Evolutionary conservation across 2,888 invertebrate species (phyloP).

Genomic region (Rhagophthalmus giganteus): DNA sequence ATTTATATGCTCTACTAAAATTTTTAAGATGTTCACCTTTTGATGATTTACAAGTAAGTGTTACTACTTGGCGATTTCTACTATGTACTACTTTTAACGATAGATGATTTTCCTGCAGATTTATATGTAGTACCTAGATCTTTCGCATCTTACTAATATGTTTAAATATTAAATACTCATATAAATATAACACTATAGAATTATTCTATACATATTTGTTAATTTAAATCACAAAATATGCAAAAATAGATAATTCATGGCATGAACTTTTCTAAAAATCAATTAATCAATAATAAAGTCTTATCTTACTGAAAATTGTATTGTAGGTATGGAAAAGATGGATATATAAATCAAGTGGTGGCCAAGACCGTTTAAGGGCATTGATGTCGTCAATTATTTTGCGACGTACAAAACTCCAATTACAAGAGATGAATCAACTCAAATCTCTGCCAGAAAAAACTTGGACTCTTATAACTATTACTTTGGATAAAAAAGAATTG

Average conservation of each 20-base stretch:
- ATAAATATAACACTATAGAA: too few species aligned
- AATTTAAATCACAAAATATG: too few species aligned
- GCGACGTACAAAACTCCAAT: constrained; percentile 83
- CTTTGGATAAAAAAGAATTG: constrained; percentile 70
- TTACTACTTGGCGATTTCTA: too few species aligned
- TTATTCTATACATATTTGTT: too few species aligned
- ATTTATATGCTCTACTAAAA: constrained; percentile 77
- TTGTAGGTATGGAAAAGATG: constrained; percentile 84
- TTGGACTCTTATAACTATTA: constrained; percentile 62
- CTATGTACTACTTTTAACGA: too few species aligned
- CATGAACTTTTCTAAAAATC: too few species aligned
- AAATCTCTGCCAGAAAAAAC: constrained; percentile 65
- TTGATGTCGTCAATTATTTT: constrained; percentile 84
- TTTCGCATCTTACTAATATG: too few species aligned
- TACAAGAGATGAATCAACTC: constrained; percentile 67
- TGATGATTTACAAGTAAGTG: constrained; percentile 73
- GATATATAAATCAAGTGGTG: constrained; percentile 81
- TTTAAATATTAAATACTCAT: too few species aligned
- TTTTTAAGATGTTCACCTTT: constrained; percentile 87
- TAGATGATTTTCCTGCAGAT: too few species aligned
- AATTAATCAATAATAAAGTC: too few species aligned
- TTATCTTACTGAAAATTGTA: too few species aligned
- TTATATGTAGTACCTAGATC: not conserved
- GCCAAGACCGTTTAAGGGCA: constrained; percentile 79
- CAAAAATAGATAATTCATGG: too few species aligned